Evolutionary conservation across 2,113 vertebrate genomes (phyloP).

Genomic region (Rattus rattus): DNA sequence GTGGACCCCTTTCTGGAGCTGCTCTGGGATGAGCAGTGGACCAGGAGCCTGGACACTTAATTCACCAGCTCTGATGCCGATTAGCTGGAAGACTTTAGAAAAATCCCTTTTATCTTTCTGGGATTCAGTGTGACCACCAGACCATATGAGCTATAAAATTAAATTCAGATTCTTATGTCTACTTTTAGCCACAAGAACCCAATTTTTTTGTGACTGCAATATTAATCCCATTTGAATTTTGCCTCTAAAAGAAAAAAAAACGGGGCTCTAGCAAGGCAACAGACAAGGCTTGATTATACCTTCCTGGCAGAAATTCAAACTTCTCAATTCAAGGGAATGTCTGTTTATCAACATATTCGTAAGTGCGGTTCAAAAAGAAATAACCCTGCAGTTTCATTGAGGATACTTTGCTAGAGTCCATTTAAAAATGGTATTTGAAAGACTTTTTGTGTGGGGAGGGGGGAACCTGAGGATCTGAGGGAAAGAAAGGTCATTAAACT

Average conservation of each 20-base stretch:
- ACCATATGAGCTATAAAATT: constrained; percentile 41
- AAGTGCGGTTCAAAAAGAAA: neutral
- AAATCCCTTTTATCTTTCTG: constrained; percentile 42
- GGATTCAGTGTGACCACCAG: constrained; percentile 11
- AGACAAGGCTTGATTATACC: constrained; percentile 17
- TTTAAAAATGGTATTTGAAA: neutral
- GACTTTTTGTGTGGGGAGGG: neutral
- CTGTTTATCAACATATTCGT: neutral
- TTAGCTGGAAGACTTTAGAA: constrained; percentile 1
- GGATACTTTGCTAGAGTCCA: neutral
- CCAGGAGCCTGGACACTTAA: neutral
- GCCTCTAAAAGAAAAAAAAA: constrained; percentile 48
- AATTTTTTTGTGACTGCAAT: constrained; percentile 58
- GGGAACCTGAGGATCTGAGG: neutral
- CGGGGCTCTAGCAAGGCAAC: neutral
- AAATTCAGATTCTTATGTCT: constrained; percentile 32
- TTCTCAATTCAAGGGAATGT: constrained; percentile 12
- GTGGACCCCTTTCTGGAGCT: neutral
- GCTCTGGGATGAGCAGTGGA: neutral
- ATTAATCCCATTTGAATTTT: constrained; percentile 56
- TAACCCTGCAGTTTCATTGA: neutral
- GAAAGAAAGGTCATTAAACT: neutral
- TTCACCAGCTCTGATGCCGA: neutral
- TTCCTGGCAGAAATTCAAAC: constrained; percentile 29
- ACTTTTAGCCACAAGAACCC: constrained; percentile 45